Evolutionary conservation across 2,113 vertebrate genomes (phyloP), one percentile per base, ranked within the genome.

Genomic region (Desmodus rotundus): DNA sequence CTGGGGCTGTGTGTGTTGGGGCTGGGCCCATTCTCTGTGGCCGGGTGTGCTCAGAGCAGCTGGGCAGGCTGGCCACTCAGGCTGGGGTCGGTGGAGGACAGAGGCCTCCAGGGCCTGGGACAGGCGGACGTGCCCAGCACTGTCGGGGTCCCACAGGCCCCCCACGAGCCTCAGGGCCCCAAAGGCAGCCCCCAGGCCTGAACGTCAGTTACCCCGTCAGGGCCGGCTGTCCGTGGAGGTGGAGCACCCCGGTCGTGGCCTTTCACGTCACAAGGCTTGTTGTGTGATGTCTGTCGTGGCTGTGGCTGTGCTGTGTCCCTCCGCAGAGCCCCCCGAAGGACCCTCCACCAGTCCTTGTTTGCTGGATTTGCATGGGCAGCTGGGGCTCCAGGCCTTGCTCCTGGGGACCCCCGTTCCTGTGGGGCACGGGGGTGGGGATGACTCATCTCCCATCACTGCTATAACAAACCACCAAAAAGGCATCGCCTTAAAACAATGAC

Each of bases 351-450:
- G 63, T 1, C 1, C 36, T 43, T 22, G n/a, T n/a, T n/a, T n/a
- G 28, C 83, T 38, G 33, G 22, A 17, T 33, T 26, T 6, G 4
- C 24, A 0, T 24, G 36, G 56, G 61, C 0, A 14, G 72, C 73
- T 20, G 36, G 81, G 70, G 81, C 70, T 67, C 81, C 54, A 58
- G 81, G 31, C 72, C 28, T 45, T 12, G 36, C 12, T 63, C 24
- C 73, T 14, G 43, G 70, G 8, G 31, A 41, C 10, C n/a, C 24
- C 45, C 4, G 11, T 41, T 67, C 47, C 12, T 4, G 1, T 0
- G 73, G 19, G 61, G 0, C 2, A 0, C 3, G 50, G 65, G 31
- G 50, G 16, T 0, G 1, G 26, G 24, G 4, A 6, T 1, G 5
- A 28, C 65, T 12, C 5, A 7, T 22, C 52, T 67, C 74, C 19